Conservation (phyloP, 2,113 vertebrate genomes). For the Phoxinus phoxinus region DNA sequence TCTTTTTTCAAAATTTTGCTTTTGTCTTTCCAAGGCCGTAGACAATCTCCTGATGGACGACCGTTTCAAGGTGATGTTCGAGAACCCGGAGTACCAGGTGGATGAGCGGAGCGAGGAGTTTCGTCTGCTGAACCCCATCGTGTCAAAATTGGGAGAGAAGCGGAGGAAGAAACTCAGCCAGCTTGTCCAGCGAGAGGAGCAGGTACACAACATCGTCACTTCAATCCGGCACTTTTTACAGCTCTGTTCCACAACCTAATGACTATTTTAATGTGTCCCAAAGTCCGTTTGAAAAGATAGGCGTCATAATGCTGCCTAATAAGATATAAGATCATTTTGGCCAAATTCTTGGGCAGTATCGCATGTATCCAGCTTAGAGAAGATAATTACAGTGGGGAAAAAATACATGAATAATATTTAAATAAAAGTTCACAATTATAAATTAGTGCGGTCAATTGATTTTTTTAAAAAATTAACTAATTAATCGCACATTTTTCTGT, state of each 20-base stretch:
- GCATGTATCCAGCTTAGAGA: background rate
- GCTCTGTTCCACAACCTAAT: background rate
- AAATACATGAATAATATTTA: background rate
- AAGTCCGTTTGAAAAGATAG: background rate
- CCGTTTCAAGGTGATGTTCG: slow-evolving; percentile 98
- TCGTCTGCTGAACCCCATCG: slow-evolving; percentile 93
- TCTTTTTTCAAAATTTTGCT: background rate
- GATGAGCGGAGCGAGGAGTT: slow-evolving; percentile 96
- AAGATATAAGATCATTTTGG: background rate
- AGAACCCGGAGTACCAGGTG: slow-evolving; percentile 97
- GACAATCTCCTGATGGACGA: slow-evolving; percentile 90
- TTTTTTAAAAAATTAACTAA: too few species aligned
- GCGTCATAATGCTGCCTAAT: background rate
- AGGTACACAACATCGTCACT: background rate
- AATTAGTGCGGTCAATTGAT: too few species aligned
- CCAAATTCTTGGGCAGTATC: too few species aligned
- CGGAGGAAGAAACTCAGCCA: slow-evolving; percentile 87
- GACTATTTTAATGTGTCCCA: too few species aligned
- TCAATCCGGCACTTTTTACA: background rate
- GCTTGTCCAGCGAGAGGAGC: slow-evolving; percentile 76
- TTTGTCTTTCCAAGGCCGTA: slow-evolving; percentile 73
- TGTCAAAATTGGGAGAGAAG: slow-evolving; percentile 92
- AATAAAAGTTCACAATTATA: background rate
- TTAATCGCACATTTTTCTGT: too few species aligned
- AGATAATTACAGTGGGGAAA: background rate